Evolutionary conservation across 2,888 invertebrate genomes (phyloP), one percentile per base, ranked within the genome.

Genomic region (Erynnis tages): DNA sequence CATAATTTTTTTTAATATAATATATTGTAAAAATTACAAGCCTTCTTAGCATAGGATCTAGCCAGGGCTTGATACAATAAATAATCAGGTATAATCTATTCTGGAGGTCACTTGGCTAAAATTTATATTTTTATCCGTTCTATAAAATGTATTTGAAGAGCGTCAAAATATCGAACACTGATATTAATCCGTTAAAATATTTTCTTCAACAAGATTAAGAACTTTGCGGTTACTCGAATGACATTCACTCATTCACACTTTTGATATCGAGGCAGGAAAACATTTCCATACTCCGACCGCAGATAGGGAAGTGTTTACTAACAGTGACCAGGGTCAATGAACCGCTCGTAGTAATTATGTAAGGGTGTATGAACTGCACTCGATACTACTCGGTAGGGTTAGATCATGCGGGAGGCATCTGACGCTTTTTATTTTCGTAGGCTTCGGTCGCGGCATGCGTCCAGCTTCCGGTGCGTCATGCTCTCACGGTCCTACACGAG

Each of bases 381-480:
- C 50, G 34, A 30, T n/a, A 40, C 38, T 40, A 19, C 4, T 30
- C 27, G 14, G 34, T 45, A 23, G 21, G 19, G 21, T 13, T 30
- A 7, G 27, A 27, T 52, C 35, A 44, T 37, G 50, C 50, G 35
- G 50, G 50, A 52, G 43, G 50, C 50, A 52, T 52, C 14, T 10
- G 2, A 34, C 11, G 40, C 34, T n/a, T 30, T 49, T 49, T 49
- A 40, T 50, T 49, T 44, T 52, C 37, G 50, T 29, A 29, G 50
- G 29, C 43, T 50, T 21, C 29, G 37, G 4, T 30, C 46, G 21
- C 44, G 59, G 63, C 57, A 63, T 59, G 53, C 62, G 56, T 41
- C 48, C 48, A 50, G 57, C 60, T 62, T 63, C 63, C 63, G 63
- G 62, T 63, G 63, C 54, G 56, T 63, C 63, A 62, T 49, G 30